phyloP scores from a whole-genome alignment of 2,888 invertebrate species.

The Drosophila falleni region DNA sequence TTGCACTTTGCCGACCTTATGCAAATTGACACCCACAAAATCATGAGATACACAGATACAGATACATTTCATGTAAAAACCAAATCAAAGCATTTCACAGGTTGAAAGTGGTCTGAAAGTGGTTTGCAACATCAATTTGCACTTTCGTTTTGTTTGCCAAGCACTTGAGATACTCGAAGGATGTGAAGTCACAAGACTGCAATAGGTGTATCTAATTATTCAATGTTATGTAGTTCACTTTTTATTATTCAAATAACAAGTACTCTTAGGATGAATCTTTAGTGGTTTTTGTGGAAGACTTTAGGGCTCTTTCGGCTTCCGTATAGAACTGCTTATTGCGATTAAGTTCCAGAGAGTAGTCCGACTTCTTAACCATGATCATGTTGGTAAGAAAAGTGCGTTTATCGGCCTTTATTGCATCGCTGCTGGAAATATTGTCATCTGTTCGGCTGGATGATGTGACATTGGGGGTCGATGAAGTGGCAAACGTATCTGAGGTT shows the following conservation, averaged over 20 bases:
- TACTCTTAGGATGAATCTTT: neutral
- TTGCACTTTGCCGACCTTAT: conserved; percentile 64
- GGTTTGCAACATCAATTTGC: conserved; percentile 68
- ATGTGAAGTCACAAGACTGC: conserved; percentile 1
- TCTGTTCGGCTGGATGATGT: neutral
- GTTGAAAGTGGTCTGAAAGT: conserved; percentile 40
- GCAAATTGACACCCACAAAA: conserved; percentile 54
- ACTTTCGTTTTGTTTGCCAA: conserved; percentile 68
- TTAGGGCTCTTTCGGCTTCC: conserved; percentile 24
- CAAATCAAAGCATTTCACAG: conserved; percentile 63
- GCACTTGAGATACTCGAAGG: conserved; percentile 32
- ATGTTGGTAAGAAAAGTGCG: conserved; percentile 42
- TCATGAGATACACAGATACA: conserved; percentile 39
- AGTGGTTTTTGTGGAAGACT: neutral
- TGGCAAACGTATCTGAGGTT: neutral
- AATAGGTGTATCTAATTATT: conserved; percentile 5
- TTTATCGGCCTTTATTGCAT: conserved; percentile 4
- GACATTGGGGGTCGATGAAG: neutral
- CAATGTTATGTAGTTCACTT: neutral
- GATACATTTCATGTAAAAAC: conserved; percentile 62
- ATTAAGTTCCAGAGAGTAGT: conserved; percentile 52
- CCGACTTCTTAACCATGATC: conserved; percentile 50
- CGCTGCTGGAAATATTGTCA: neutral
- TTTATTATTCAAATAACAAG: conserved; percentile 6
- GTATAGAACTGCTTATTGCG: conserved; percentile 25